Evolutionary conservation across 2,113 vertebrate species (phyloP), one percentile per base, ranked within the genome.

Genomic region (Oncorhynchus gorbuscha): DNA sequence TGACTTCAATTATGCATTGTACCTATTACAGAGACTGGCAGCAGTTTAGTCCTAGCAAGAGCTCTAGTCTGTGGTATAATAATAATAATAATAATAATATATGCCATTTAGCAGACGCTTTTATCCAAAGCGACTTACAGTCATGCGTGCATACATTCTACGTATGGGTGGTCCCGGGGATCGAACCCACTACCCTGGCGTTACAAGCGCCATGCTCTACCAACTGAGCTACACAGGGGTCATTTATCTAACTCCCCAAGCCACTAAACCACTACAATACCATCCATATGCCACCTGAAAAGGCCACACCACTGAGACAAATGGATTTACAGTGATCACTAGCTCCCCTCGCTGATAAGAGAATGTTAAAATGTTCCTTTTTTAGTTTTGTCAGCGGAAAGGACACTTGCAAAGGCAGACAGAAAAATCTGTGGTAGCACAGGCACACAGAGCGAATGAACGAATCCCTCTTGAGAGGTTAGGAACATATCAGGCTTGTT

Each of bases 291-390:
- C 16, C 28, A 1, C n/a, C 24, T 51, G 22, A n/a, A 55, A 74
- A 74, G 26, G 73, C 73, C 62, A 75, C 30, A 75, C 26, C 3
- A 7, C 73, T 26, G 14, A 51, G 45, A 67, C 48, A 68, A 68
- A 75, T 69, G 18, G 74, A 68, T 68, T 75, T n/a, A n/a, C 65
- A 22, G 11, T 32, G 22, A 67, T 45, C 64, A 51, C 45, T 30
- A 16, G 73, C 73, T 55, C n/a, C 65, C 48, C 69, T 26, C 0
- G 4, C 64, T 32, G 61, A 68, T 67, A n/a, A 67, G 28, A 5
- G 13, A 24, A 8, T 58, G 11, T 45, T 73, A 45, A 71, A 20
- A 26, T 26, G 1, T 26, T 26, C 26, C 26, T 26, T 0, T 26
- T 26, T 26, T 5, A 28, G 6, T 49, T 30, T 26, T 12, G 11